Percentiles rank a stretch among this genome's conserved stretches.
phyloP scores from a whole-genome alignment of 2,888 invertebrate genomes.

The Phengaris arion region DNA sequence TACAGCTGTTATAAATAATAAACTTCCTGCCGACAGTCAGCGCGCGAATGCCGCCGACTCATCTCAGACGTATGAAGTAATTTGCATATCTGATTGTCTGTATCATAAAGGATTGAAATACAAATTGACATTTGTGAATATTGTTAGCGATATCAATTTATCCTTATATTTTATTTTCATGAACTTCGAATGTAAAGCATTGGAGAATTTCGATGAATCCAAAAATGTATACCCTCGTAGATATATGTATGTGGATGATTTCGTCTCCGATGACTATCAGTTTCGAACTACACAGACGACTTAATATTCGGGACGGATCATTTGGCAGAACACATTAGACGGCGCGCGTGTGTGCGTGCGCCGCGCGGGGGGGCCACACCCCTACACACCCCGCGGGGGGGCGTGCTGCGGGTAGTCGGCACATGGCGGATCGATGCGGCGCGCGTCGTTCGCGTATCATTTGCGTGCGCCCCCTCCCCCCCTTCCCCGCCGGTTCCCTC shows the following conservation, averaged over 20 bases:
- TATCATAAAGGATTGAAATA: neutral
- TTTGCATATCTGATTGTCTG: neutral
- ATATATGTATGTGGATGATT: constrained; percentile 28
- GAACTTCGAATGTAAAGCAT: neutral
- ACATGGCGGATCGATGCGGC: constrained; percentile 71
- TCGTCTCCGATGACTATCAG: constrained; percentile 46
- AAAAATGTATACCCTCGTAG: neutral
- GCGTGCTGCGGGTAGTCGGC: constrained; percentile 45
- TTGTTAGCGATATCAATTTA: neutral
- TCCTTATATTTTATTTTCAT: neutral
- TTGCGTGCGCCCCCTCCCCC: constrained; percentile 65
- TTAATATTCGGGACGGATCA: constrained; percentile 67
- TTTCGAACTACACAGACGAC: constrained; percentile 47
- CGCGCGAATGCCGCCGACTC: neutral
- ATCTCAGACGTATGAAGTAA: neutral
- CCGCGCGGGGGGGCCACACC: constrained; percentile 50
- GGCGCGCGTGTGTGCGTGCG: constrained; percentile 49
- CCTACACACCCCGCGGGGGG: constrained; percentile 36
- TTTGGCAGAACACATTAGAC: constrained; percentile 75
- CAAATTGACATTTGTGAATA: neutral
- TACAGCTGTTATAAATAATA: constrained; percentile 47
- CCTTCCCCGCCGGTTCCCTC: constrained; percentile 49
- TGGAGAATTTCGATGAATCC: neutral
- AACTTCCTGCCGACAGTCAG: constrained; percentile 25
- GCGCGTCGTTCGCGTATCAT: constrained; percentile 69